Percentiles rank a stretch among this genome's conserved stretches.
These are phyloP conservation scores for Drosophila merina DNA, from an alignment of 2,888 invertebrate species.

Conservation along the genomic window DNA sequence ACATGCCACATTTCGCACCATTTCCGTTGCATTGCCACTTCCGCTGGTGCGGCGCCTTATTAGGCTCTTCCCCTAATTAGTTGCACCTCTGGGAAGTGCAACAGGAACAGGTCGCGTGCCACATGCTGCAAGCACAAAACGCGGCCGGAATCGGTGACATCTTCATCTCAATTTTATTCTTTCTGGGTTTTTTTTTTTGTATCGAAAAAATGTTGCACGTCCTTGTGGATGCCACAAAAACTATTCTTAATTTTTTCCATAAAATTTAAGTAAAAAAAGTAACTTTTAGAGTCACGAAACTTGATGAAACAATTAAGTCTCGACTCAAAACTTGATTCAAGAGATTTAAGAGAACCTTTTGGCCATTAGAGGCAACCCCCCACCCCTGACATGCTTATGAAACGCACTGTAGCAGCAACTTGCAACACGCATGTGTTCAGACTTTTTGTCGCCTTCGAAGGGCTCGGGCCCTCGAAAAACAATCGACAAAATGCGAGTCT, in stretches of 20 bases:
- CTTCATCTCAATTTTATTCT: not conserved
- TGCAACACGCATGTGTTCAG: conserved; percentile 24
- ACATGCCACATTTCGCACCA: conserved; percentile 48
- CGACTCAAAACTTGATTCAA: not conserved
- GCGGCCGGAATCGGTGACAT: not conserved
- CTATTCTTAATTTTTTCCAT: too few relatives aligned
- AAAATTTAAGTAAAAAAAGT: too few relatives aligned
- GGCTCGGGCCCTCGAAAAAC: conserved; percentile 25
- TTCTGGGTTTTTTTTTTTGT: not conserved
- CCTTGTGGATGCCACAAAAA: too few relatives aligned
- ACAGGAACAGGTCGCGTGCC: conserved; percentile 23
- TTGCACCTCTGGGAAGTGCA: conserved; percentile 37
- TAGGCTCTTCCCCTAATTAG: conserved; percentile 41
- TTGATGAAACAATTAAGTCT: not conserved
- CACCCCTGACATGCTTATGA: not conserved
- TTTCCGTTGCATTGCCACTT: conserved; percentile 34
- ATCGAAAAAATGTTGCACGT: too few relatives aligned
- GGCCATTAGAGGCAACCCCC: not conserved
- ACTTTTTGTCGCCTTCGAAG: conserved; percentile 40
- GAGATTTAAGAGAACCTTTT: conserved; percentile 1
- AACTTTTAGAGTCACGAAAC: not conserved
- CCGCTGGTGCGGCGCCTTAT: conserved; percentile 29
- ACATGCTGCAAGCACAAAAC: not conserved
- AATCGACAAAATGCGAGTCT: conserved; percentile 34
- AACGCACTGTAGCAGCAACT: not conserved